Conservation (phyloP, 2,797 vertebrate species). For the Pyrrhura leucotis region DNA sequence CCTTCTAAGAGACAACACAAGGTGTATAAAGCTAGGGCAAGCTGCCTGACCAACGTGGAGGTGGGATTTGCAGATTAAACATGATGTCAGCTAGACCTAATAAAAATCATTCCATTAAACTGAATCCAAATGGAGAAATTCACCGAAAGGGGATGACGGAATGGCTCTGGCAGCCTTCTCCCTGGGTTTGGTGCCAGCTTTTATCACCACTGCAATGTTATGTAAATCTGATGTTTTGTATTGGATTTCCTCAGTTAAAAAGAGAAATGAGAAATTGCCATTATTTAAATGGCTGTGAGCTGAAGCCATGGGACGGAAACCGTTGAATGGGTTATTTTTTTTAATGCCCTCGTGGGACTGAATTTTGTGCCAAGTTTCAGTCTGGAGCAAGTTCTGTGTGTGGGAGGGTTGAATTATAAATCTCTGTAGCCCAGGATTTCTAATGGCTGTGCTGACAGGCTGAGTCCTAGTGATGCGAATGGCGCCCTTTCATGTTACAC, state of each 20-base stretch:
- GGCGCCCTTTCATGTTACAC: slow-evolving; percentile 70
- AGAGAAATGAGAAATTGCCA: slow-evolving; percentile 68
- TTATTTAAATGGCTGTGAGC: slow-evolving; percentile 61
- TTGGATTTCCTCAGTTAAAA: slow-evolving; percentile 68
- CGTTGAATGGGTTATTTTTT: slow-evolving; percentile 71
- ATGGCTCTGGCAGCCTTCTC: slow-evolving; percentile 51
- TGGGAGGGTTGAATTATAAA: slow-evolving; percentile 74
- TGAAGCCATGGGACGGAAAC: slow-evolving; percentile 62
- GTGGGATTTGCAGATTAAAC: slow-evolving; percentile 13
- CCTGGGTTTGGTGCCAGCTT: slow-evolving; percentile 63
- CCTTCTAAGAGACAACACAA: not conserved
- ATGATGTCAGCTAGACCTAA: slow-evolving; percentile 30
- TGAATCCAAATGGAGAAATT: slow-evolving; percentile 46
- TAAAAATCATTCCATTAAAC: slow-evolving; percentile 44
- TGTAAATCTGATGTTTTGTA: slow-evolving; percentile 72
- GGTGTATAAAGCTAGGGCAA: not conserved
- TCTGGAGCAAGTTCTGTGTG: slow-evolving; percentile 66
- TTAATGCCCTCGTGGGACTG: slow-evolving; percentile 66
- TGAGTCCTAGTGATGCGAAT: slow-evolving; percentile 53
- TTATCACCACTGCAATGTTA: slow-evolving; percentile 66
- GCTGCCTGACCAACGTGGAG: not conserved
- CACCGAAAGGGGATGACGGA: slow-evolving; percentile 45
- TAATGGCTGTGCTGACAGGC: slow-evolving; percentile 73
- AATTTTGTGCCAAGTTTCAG: slow-evolving; percentile 71
- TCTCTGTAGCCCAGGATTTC: slow-evolving; percentile 43